phyloP scores from a whole-genome alignment of 2,797 vertebrate genomes.

The Propithecus perrieri region DNA sequence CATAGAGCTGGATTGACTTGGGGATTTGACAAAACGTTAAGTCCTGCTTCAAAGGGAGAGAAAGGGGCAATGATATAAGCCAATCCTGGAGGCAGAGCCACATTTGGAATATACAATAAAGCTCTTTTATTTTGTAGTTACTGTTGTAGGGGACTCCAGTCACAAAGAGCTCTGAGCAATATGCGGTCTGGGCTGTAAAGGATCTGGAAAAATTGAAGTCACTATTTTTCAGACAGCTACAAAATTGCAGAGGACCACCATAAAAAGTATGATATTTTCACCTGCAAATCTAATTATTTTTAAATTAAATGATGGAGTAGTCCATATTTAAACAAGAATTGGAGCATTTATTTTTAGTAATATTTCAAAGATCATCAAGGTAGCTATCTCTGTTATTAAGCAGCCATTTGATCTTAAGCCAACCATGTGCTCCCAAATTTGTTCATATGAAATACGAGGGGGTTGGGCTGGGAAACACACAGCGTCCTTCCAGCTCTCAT shows the following conservation, averaged over 20 bases:
- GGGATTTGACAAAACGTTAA: background rate
- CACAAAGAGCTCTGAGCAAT: background rate
- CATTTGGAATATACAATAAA: background rate
- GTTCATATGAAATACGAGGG: background rate
- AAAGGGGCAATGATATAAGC: background rate
- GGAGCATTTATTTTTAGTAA: background rate
- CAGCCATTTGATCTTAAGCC: background rate
- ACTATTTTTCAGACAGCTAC: background rate
- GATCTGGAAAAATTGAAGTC: background rate
- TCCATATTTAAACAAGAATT: background rate
- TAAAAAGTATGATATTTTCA: background rate
- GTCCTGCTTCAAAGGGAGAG: background rate
- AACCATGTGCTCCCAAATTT: background rate
- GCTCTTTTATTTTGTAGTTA: background rate
- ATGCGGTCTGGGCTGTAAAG: background rate
- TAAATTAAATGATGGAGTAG: background rate
- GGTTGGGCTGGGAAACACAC: background rate
- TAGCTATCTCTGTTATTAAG: background rate
- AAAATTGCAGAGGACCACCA: background rate
- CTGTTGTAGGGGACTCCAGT: background rate
- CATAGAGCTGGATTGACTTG: background rate
- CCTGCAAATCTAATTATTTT: background rate
- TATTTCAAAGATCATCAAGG: background rate
- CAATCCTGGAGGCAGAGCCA: background rate
- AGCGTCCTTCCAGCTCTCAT: background rate